Percentiles rank a stretch among this genome's conserved stretches.
Evolutionary conservation across 2,888 invertebrate species (phyloP).

Genomic region (Timandra comae): DNA sequence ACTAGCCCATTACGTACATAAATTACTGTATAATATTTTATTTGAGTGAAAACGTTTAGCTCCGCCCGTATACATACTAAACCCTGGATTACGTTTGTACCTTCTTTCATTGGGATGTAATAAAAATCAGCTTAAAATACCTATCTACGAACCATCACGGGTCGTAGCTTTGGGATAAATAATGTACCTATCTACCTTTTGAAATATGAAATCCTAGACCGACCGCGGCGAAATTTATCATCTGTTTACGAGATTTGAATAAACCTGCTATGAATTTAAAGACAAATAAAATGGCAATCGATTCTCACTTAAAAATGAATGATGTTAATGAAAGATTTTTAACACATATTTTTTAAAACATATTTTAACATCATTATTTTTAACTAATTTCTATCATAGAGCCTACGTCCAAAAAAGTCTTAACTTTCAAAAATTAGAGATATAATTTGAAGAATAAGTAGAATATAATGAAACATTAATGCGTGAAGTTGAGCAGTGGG

Average conservation of each 20-base stretch:
- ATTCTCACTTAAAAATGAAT: too few relatives aligned
- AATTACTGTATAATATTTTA: too few relatives aligned
- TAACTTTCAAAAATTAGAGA: conserved; percentile 22
- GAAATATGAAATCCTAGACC: conserved; percentile 23
- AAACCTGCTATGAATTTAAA: too few relatives aligned
- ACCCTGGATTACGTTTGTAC: conserved; percentile 68
- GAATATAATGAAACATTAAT: conserved; percentile 54
- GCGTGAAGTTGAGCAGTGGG: conserved; percentile 25
- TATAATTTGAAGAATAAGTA: conserved; percentile 30
- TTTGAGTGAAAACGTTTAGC: conserved; percentile 40
- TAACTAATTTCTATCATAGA: too few relatives aligned
- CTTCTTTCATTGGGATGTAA: conserved; percentile 70
- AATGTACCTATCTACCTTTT: conserved; percentile 29
- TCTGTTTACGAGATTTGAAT: too few relatives aligned
- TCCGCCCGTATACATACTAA: conserved; percentile 52
- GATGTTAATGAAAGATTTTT: too few relatives aligned
- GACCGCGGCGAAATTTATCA: too few relatives aligned
- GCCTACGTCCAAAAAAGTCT: too few relatives aligned
- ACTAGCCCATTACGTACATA: too few relatives aligned
- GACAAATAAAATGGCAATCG: too few relatives aligned
- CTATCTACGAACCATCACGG: conserved; percentile 34
- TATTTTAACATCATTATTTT: too few relatives aligned
- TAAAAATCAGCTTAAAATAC: conserved; percentile 75
- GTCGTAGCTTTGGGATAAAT: conserved; percentile 36
- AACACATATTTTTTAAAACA: too few relatives aligned